These are phyloP conservation scores for Eremobia ochroleuca DNA, from an alignment of 2,888 invertebrate genomes.

Conservation along the genomic window DNA sequence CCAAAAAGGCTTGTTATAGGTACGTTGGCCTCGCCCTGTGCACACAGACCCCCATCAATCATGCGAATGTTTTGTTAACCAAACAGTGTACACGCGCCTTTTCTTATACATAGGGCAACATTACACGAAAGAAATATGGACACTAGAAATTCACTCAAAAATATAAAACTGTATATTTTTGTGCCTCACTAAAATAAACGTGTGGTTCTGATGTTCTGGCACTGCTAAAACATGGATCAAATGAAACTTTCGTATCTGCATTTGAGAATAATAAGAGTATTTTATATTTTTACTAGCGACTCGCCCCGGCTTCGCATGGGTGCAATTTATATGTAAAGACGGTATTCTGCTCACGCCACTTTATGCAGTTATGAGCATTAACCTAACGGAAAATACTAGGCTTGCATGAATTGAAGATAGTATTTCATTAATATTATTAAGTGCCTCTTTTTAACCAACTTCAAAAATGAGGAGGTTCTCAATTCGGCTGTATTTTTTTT, in stretches of 20 bases:
- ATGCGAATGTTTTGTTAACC: conserved; percentile 46
- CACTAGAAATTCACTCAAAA: background rate
- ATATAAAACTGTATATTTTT: background rate
- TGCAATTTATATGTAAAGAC: background rate
- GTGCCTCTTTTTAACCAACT: background rate
- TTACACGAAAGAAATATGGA: background rate
- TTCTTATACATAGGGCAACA: conserved; percentile 26
- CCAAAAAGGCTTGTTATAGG: conserved; percentile 11
- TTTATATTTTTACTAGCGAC: background rate
- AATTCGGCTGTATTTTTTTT: no score
- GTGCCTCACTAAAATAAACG: background rate
- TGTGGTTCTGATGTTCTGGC: background rate
- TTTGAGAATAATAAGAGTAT: background rate
- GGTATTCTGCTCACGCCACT: background rate
- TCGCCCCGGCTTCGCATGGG: background rate
- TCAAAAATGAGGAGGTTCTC: no score
- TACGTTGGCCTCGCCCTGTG: conserved; percentile 25
- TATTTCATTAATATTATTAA: background rate
- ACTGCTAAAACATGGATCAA: background rate
- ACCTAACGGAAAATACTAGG: background rate
- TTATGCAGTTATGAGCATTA: background rate
- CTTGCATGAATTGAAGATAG: background rate
- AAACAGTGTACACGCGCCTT: conserved; percentile 39
- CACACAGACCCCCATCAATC: conserved; percentile 51
- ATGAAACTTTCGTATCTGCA: background rate